Base-by-base conservation (phyloP, 2,888 invertebrate genomes). In the Caenorhabditis japonica region DNA sequence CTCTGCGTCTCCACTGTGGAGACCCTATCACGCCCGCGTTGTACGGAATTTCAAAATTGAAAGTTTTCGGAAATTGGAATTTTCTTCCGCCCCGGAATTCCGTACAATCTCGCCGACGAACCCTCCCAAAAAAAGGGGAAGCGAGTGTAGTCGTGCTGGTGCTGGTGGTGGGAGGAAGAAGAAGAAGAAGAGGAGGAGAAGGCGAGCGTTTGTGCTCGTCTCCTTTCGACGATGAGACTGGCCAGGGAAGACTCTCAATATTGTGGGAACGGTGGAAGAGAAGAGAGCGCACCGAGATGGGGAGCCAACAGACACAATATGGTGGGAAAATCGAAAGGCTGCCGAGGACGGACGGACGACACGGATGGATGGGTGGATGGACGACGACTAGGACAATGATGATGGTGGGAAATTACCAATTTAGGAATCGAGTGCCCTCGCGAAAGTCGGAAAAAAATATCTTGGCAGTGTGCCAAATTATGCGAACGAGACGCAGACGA, bases 241-340 rank as follows among this genome's bases (percentile, higher is more conserved):
- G 49, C 51, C 43, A 56, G 51, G 46, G 52, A 59, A 43, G 59
- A 59, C 68, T n/a, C n/a, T 68, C 59, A 69, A 69, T 69, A 69
- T 69, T 69, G 69, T 69, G 69, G 69, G 69, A 69, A 69, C 60
- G 60, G 59, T 69, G 66, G 8, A 43, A 13, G 15, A 13, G 51
- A 49, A 66, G 56, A 66, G 56, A 49, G 19, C 21, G 19, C 34
- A 13, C 39, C 44, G 49, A n/a, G n/a, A n/a, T 36, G 39, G 4
- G 27, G 66, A 66, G 66, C 41, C 56, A 27, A 15, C 53, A 60
- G 69, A 55, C 60, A 60, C 60, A 60, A 60, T 69, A 60, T 60
- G 59, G 69, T 69, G 69, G 69, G 69, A 69, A 69, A 60, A 69
- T 68, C 33, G 52, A 58, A 58, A 68, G 59, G 68, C 46, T 46